Evolutionary conservation across 2,797 vertebrate species (phyloP).

Genomic region (Coccyzus lansbergi): DNA sequence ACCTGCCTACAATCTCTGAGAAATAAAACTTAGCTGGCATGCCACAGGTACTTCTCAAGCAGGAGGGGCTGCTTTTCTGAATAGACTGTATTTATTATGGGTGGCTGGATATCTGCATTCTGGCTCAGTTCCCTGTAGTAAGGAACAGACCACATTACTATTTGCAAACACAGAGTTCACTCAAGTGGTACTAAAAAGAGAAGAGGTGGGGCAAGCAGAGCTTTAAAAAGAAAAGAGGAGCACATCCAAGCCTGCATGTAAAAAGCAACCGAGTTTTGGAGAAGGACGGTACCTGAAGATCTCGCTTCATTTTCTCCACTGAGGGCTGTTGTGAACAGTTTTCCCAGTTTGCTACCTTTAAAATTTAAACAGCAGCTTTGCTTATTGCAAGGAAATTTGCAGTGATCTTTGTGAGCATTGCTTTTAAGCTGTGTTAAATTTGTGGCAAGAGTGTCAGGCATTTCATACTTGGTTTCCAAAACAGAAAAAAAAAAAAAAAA

Average conservation of each 20-base stretch:
- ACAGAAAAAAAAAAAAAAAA: neutral
- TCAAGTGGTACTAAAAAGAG: constrained; percentile 76
- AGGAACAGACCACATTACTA: constrained; percentile 65
- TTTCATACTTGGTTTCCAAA: constrained; percentile 93
- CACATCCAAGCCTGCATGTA: constrained; percentile 13
- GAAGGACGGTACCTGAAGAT: constrained; percentile 1
- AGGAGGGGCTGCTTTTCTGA: neutral
- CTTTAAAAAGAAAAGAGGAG: constrained; percentile 75
- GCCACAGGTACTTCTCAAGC: neutral
- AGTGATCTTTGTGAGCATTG: neutral
- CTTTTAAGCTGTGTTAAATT: constrained; percentile 85
- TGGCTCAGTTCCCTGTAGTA: constrained; percentile 63
- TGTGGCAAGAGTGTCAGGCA: constrained; percentile 89
- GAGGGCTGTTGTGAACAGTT: neutral
- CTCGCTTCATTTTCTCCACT: neutral
- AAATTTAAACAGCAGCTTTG: constrained; percentile 3
- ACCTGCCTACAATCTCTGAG: neutral
- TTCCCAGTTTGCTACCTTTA: neutral
- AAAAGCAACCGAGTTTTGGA: neutral
- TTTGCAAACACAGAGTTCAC: constrained; percentile 77
- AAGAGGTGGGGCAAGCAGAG: constrained; percentile 73
- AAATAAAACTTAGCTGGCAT: neutral
- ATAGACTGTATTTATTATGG: constrained; percentile 57
- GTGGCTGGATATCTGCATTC: constrained; percentile 49
- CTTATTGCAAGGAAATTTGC: neutral